Evolutionary conservation across 2,888 invertebrate genomes (phyloP).

Genomic region (Agrenia bidenticulata): DNA sequence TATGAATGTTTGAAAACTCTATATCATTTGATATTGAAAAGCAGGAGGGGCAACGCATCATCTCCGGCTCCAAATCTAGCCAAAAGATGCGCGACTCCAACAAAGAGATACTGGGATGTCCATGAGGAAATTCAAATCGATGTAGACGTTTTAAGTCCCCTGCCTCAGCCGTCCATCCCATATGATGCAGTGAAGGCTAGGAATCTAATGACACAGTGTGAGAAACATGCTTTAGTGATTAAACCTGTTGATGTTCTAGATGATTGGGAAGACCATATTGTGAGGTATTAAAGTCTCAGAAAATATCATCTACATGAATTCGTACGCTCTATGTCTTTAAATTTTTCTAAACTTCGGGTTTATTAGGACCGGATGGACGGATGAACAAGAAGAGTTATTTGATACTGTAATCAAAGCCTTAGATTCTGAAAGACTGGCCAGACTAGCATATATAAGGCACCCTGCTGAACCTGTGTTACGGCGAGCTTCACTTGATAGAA

Average conservation of each 20-base stretch:
- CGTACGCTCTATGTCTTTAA: background rate
- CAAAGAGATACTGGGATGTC: slow-evolving; percentile 12
- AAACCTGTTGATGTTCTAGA: slow-evolving; percentile 61
- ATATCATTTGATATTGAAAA: too few species aligned
- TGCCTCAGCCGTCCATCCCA: slow-evolving; percentile 58
- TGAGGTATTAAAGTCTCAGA: slow-evolving; percentile 59
- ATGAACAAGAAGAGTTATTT: slow-evolving; percentile 67
- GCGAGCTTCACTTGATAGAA: slow-evolving; percentile 69
- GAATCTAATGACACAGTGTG: slow-evolving; percentile 71
- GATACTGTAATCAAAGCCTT: slow-evolving; percentile 67
- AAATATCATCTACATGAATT: background rate
- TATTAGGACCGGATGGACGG: slow-evolving; percentile 65
- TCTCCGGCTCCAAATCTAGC: background rate
- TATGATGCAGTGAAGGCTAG: slow-evolving; percentile 65
- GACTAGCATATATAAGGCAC: slow-evolving; percentile 64
- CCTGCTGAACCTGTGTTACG: slow-evolving; percentile 68
- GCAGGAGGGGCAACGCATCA: background rate
- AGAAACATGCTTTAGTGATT: slow-evolving; percentile 65
- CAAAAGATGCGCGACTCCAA: background rate
- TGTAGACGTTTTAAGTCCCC: slow-evolving; percentile 58
- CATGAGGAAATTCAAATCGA: slow-evolving; percentile 57
- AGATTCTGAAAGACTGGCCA: slow-evolving; percentile 66
- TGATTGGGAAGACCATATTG: slow-evolving; percentile 71
- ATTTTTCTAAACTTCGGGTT: background rate
- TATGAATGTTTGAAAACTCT: too few species aligned